phyloP scores from a whole-genome alignment of 1,140 invertebrate species.

The Brachionus angularis region DNA sequence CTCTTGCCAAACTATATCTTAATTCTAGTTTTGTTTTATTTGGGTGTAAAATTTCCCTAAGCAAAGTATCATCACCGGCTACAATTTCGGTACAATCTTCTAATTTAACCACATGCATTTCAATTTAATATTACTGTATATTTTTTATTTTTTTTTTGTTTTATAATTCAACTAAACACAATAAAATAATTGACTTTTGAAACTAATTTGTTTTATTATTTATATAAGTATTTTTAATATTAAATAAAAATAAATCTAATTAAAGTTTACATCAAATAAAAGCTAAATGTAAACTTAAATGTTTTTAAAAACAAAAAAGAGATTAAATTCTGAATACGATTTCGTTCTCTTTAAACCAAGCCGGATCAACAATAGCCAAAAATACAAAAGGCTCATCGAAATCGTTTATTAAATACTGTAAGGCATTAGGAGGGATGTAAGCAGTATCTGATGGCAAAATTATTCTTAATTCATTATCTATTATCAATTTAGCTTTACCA shows the following conservation, averaged over 20 bases:
- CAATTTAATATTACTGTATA: too few relatives aligned
- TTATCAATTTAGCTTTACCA: background rate
- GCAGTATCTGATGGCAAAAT: background rate
- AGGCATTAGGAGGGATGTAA: background rate
- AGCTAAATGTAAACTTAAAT: too few relatives aligned
- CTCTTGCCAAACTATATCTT: background rate
- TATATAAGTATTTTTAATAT: too few relatives aligned
- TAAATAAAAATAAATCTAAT: too few relatives aligned
- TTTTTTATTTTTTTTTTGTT: too few relatives aligned
- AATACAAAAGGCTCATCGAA: background rate
- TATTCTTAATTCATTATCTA: background rate
- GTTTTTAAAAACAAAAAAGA: too few relatives aligned
- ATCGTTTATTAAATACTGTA: background rate
- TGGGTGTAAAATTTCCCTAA: background rate
- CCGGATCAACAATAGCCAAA: background rate
- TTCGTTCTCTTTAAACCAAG: background rate
- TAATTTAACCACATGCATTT: background rate
- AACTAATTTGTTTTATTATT: too few relatives aligned
- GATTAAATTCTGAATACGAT: background rate
- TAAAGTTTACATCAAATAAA: too few relatives aligned
- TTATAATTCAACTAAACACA: too few relatives aligned
- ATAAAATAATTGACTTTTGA: too few relatives aligned
- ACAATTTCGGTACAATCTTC: background rate
- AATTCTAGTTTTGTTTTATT: background rate
- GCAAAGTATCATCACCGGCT: background rate